phyloP scores from a whole-genome alignment of 2,797 vertebrate species.

The Aeoliscus strigatus region DNA sequence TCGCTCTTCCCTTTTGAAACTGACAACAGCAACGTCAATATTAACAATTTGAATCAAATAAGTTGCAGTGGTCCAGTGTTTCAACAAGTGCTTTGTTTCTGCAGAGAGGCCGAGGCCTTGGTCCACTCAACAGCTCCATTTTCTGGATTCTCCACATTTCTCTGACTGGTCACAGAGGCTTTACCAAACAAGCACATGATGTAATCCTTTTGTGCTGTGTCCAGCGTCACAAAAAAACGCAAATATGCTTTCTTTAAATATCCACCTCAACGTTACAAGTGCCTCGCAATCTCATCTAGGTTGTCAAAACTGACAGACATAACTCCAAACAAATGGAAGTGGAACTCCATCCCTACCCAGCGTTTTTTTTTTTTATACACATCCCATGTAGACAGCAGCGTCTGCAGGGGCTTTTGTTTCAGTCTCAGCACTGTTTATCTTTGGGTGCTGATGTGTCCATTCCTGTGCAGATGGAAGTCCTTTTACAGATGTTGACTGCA shows the following conservation, averaged over 20 bases:
- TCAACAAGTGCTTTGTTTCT: slow-evolving; percentile 66
- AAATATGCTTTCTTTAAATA: slow-evolving; percentile 28
- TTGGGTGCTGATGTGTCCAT: slow-evolving; percentile 69
- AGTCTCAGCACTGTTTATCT: slow-evolving; percentile 56
- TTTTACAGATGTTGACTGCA: slow-evolving; percentile 38
- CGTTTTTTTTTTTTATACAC: slow-evolving; percentile 41
- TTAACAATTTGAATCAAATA: slow-evolving; percentile 59
- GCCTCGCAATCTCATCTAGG: slow-evolving; percentile 54
- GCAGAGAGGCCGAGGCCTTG: slow-evolving; percentile 51
- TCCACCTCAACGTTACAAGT: slow-evolving; percentile 47
- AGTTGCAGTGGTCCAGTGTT: slow-evolving; percentile 66
- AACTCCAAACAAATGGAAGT: slow-evolving; percentile 56
- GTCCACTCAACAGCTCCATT: slow-evolving; percentile 47
- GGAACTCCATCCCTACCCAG: slow-evolving; percentile 57
- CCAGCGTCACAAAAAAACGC: slow-evolving; percentile 52
- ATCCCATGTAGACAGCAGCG: slow-evolving; percentile 42
- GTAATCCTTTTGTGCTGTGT: slow-evolving; percentile 52
- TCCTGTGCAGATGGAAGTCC: slow-evolving; percentile 50
- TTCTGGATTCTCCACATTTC: slow-evolving; percentile 39
- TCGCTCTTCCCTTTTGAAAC: slow-evolving; percentile 74
- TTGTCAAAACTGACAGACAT: slow-evolving; percentile 43
- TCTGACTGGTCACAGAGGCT: slow-evolving; percentile 44
- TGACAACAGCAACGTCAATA: slow-evolving; percentile 62
- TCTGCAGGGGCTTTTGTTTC: no score
- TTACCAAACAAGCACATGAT: slow-evolving; percentile 53